Conservation (phyloP, 1,140 invertebrate genomes). For the Drosophila nigromelanica region DNA sequence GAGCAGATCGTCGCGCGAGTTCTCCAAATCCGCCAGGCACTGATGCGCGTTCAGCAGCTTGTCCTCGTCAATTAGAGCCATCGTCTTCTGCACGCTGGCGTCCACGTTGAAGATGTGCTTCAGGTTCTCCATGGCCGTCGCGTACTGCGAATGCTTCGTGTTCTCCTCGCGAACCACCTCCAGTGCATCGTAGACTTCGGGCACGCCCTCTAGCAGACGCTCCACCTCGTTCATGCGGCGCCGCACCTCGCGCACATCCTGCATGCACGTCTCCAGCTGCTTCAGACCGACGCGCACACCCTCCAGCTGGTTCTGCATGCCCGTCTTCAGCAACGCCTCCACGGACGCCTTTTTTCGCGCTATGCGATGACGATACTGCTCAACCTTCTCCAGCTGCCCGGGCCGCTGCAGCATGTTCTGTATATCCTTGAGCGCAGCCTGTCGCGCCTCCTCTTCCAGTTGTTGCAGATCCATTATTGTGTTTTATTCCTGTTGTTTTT, state of each 20-base stretch:
- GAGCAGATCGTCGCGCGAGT: conserved; percentile 96
- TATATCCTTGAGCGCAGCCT: conserved; percentile 94
- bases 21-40: conserved; percentile 97
- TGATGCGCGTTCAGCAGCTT: conserved; percentile 97
- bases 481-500: neutral
- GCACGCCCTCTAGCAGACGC: conserved; percentile 87
- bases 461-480: conserved; percentile 90
- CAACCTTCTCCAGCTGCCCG: conserved; percentile 96
- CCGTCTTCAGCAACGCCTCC: conserved; percentile 98
- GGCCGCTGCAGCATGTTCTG: conserved; percentile 97
- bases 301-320: conserved; percentile 98
- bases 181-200: conserved; percentile 90
- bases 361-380: conserved; percentile 85
- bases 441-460: conserved; percentile 93
- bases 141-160: conserved; percentile 96
- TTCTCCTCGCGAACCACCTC: conserved; percentile 96
- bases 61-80: conserved; percentile 96
- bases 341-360: conserved; percentile 95
- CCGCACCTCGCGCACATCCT: conserved; percentile 93
- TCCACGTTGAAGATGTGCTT: conserved; percentile 99
- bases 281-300: conserved; percentile 97
- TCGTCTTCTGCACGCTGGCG: conserved; percentile 97
- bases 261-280: conserved; percentile 92
- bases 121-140: conserved; percentile 98
- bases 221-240: conserved; percentile 89